Evolutionary conservation across 2,113 vertebrate species (phyloP).

Genomic region (Xyrauchen texanus): DNA sequence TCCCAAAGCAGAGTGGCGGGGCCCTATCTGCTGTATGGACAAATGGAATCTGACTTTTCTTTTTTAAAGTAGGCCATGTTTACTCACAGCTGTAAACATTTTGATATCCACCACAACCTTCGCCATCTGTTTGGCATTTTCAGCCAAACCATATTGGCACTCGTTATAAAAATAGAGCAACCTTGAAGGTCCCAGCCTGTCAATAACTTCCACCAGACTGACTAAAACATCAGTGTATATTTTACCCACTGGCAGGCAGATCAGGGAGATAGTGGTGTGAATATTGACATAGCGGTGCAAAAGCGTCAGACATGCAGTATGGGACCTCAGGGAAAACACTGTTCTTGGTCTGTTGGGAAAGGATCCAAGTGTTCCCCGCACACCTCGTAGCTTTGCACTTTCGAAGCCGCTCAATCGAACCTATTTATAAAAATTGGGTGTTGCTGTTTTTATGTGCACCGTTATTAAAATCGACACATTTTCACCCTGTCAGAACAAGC

Average conservation of each 20-base stretch:
- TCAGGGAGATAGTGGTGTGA: conserved; percentile 51
- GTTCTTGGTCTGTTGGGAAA: conserved; percentile 49
- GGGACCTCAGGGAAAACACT: conserved; percentile 62
- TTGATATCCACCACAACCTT: conserved; percentile 78
- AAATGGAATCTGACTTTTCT: conserved; percentile 71
- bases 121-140: conserved; percentile 78
- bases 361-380: conserved; percentile 55
- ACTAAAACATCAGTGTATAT: conserved; percentile 52
- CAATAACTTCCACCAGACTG: conserved; percentile 60
- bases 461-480: conserved; percentile 47
- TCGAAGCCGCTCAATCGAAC: conserved; percentile 41
- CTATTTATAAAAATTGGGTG: conserved; percentile 27
- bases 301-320: conserved; percentile 59
- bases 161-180: conserved; percentile 61
- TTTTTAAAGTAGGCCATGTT: conserved; percentile 76
- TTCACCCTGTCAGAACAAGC: conserved; percentile 18
- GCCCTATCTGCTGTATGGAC: conserved; percentile 68
- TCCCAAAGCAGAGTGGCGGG: conserved; percentile 71
- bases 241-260: conserved; percentile 52
- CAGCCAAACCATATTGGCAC: conserved; percentile 68
- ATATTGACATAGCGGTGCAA: conserved; percentile 64
- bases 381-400: conserved; percentile 35
- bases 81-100: conserved; percentile 79
- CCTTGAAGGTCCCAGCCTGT: conserved; percentile 60
- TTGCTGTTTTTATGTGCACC: conserved; percentile 4